Conservation (phyloP, 2,797 vertebrate species). For the Vireo griseus region DNA sequence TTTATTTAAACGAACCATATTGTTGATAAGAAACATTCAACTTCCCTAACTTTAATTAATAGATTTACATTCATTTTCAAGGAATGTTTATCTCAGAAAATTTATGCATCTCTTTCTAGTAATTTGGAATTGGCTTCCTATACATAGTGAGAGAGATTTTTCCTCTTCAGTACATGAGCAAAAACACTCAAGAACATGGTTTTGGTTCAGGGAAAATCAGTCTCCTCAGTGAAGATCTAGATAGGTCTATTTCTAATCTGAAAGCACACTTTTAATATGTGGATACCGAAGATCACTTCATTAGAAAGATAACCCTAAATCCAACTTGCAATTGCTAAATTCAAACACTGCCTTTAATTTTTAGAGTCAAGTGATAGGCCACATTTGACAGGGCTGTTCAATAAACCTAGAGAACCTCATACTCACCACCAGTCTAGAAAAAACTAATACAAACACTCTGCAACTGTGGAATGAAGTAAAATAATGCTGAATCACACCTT, state of each 20-base stretch:
- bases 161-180: not conserved
- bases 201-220: not conserved
- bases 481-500: not conserved
- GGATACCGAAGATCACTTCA: not conserved
- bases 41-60: not conserved
- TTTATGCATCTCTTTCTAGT: not conserved
- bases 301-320: not conserved
- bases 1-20: not conserved
- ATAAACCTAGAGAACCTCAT: not conserved
- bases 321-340: not conserved
- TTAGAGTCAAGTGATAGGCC: not conserved
- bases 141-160: not conserved
- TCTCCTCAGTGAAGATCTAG: not conserved
- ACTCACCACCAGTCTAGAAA: not conserved
- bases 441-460: not conserved
- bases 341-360: not conserved
- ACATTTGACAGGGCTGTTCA: not conserved
- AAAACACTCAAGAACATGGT: not conserved
- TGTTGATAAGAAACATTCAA: not conserved
- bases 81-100: not conserved
- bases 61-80: not conserved
- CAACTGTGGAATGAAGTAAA: not conserved
- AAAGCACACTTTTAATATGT: not conserved
- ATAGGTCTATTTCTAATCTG: not conserved
- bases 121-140: not conserved